Evolutionary conservation across 2,113 vertebrate species (phyloP).

Genomic region (Corynorhinus townsendii): DNA sequence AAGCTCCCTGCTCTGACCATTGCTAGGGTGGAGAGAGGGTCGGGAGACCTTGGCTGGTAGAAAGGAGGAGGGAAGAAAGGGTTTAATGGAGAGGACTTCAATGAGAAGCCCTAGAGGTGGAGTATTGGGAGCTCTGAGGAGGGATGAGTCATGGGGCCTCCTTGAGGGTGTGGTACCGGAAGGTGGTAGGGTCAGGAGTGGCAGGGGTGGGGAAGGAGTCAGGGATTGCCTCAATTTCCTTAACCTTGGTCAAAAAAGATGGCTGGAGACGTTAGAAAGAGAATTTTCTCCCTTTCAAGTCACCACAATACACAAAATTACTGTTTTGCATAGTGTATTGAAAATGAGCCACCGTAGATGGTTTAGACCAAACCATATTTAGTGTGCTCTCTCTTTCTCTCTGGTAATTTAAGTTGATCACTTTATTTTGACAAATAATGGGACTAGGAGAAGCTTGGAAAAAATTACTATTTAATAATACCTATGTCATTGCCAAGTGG

Average conservation of each 20-base stretch:
- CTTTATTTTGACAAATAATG: conserved; percentile 45
- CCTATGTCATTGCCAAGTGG: neutral
- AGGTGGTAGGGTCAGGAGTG: neutral
- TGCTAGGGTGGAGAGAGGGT: neutral
- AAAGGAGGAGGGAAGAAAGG: neutral
- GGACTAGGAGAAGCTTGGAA: neutral
- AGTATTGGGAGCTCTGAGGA: neutral
- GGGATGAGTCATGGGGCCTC: neutral
- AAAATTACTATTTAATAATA: neutral
- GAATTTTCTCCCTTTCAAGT: neutral
- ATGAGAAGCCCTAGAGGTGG: neutral
- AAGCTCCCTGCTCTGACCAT: neutral
- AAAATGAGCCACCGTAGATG: neutral
- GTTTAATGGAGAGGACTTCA: neutral
- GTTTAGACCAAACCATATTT: conserved; percentile 13
- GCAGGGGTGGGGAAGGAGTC: neutral
- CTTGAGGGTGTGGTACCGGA: neutral
- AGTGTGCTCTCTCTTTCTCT: neutral
- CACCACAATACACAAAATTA: neutral
- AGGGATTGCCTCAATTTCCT: neutral
- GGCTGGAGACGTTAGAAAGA: neutral
- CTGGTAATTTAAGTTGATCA: neutral
- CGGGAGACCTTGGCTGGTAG: neutral
- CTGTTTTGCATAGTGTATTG: neutral
- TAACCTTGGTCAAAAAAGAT: neutral